Evolutionary conservation across 2,113 vertebrate species (phyloP).

Genomic region (Antigone vipio): DNA sequence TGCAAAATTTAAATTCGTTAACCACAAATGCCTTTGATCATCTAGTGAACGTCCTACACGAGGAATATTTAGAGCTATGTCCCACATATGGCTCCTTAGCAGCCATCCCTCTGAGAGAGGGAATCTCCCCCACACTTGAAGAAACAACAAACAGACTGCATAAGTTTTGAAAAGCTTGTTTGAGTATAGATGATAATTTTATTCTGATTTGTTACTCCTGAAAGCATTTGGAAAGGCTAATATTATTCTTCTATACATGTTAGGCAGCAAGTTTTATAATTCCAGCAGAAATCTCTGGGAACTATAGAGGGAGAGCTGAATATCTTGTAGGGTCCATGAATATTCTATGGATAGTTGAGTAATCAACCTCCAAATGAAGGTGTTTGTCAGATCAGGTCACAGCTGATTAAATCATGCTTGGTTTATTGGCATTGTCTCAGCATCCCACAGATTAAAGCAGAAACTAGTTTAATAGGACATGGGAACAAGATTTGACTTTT

Average conservation of each 20-base stretch:
- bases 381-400: slow-evolving; percentile 61
- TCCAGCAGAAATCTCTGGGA: neutral
- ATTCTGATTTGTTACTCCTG: neutral
- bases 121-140: neutral
- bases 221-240: neutral
- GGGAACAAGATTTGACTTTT: slow-evolving; percentile 49
- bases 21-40: neutral
- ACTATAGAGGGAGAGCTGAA: neutral
- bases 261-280: neutral
- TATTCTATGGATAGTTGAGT: slow-evolving; percentile 57
- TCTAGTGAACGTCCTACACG: neutral
- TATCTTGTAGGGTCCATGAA: neutral
- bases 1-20: neutral
- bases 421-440: slow-evolving; percentile 61
- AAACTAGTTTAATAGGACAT: slow-evolving; percentile 53
- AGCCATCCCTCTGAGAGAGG: neutral
- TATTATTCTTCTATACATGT: neutral
- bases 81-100: neutral
- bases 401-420: slow-evolving; percentile 59
- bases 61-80: slow-evolving; percentile 1
- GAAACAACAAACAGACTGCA: neutral
- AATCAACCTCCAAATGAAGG: slow-evolving; percentile 53
- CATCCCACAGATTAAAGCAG: slow-evolving; percentile 55
- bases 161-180: neutral
- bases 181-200: neutral